Evolutionary conservation across 2,888 invertebrate genomes (phyloP).

Genomic region (Tetragonisca angustula): DNA sequence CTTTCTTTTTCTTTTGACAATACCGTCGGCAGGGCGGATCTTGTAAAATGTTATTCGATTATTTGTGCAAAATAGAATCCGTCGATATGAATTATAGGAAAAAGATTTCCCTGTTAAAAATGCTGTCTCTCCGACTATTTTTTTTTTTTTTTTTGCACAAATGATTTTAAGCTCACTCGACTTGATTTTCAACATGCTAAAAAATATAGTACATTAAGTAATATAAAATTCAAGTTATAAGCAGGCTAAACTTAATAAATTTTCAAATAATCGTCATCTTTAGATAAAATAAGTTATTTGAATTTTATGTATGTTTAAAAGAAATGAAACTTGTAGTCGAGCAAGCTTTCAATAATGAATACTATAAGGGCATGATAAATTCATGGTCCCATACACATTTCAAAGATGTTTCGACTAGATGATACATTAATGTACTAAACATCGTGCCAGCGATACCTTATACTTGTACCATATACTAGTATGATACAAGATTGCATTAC

Average conservation of each 20-base stretch:
- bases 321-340: slow-evolving; percentile 56
- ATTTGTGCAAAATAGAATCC: slow-evolving; percentile 68
- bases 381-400: slow-evolving; percentile 79
- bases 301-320: not conserved
- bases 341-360: slow-evolving; percentile 69
- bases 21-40: slow-evolving; percentile 77
- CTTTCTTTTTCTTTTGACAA: slow-evolving; percentile 64
- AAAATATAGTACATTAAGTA: not conserved
- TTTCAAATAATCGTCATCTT: not conserved
- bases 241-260: not conserved
- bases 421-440: slow-evolving; percentile 70
- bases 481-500: slow-evolving; percentile 61
- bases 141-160: slow-evolving; percentile 45
- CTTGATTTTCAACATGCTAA: slow-evolving; percentile 35
- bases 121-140: slow-evolving; percentile 25
- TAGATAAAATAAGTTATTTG: not conserved
- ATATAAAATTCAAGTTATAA: not conserved
- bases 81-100: slow-evolving; percentile 59
- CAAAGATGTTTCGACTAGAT: slow-evolving; percentile 78
- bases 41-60: slow-evolving; percentile 61
- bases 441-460: slow-evolving; percentile 70
- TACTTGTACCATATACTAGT: slow-evolving; percentile 53
- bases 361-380: slow-evolving; percentile 75
- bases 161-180: slow-evolving; percentile 59
- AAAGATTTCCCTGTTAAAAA: not conserved